Evolutionary conservation across 2,888 invertebrate genomes (phyloP).

Genomic region (Netelia fuscicornis): DNA sequence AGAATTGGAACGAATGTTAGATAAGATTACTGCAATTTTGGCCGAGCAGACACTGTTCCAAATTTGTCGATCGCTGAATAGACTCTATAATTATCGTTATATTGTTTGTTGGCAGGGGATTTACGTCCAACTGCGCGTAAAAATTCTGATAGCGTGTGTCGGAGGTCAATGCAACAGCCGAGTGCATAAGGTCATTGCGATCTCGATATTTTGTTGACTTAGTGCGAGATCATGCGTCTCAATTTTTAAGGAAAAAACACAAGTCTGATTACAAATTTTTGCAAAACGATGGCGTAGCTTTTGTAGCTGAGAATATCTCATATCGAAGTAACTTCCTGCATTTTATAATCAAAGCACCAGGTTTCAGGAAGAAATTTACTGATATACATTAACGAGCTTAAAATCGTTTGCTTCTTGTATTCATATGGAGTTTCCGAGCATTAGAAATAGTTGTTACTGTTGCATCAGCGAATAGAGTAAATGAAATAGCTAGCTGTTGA

Average conservation of each 20-base stretch:
- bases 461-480: neutral
- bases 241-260: neutral
- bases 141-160: constrained; percentile 36
- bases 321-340: no score
- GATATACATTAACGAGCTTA: no score
- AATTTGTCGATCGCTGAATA: no score
- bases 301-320: no score
- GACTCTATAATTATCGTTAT: no score
- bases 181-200: constrained; percentile 54
- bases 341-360: no score
- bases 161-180: constrained; percentile 28
- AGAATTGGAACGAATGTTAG: no score
- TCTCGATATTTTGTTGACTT: constrained; percentile 39
- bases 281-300: no score
- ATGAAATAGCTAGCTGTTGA: neutral
- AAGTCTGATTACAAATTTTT: neutral
- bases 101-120: neutral
- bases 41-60: no score
- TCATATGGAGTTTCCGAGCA: neutral
- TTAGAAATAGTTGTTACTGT: neutral
- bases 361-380: no score
- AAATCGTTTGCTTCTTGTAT: neutral
- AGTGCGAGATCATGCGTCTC: constrained; percentile 2
- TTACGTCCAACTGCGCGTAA: neutral
- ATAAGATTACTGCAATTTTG: no score